Conservation (phyloP, 2,888 invertebrate species). For the Aporophyla nigra region DNA sequence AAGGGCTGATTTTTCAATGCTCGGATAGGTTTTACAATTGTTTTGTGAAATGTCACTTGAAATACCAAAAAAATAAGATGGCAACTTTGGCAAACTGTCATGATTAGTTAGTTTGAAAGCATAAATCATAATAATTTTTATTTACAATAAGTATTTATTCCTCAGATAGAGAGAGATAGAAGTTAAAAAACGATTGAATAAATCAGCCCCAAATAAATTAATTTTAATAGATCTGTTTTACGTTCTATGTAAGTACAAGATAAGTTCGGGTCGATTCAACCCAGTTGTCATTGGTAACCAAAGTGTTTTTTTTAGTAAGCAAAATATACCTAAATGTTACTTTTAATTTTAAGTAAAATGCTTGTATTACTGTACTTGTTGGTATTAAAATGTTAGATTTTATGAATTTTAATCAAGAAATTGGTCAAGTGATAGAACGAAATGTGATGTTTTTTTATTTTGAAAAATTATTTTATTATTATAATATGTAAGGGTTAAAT, state of each 20-base stretch:
- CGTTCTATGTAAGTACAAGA: conserved; percentile 22
- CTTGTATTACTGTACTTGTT: conserved; percentile 21
- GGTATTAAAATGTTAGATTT: conserved; percentile 22
- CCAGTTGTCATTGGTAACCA: conserved; percentile 18
- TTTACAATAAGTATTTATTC: not conserved
- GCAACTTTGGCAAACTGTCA: too few species aligned
- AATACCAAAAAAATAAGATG: not conserved
- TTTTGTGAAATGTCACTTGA: not conserved
- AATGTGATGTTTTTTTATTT: conserved; percentile 36
- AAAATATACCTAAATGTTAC: conserved; percentile 25
- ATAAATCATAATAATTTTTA: too few species aligned
- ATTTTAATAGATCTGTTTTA: conserved; percentile 48
- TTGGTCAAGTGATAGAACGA: conserved; percentile 33
- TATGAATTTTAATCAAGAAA: conserved; percentile 11
- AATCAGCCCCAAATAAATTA: not conserved
- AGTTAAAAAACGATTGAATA: not conserved
- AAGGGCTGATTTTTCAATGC: not conserved
- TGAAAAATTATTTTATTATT: not conserved
- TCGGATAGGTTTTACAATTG: too few species aligned
- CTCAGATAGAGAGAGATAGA: too few species aligned
- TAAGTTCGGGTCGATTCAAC: not conserved
- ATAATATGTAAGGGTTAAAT: not conserved
- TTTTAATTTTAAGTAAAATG: conserved; percentile 11
- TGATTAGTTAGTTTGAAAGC: not conserved
- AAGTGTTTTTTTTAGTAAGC: conserved; percentile 7